Evolutionary conservation across 1,140 invertebrate species (phyloP), one percentile per base, ranked within the genome.

Genomic region (Palaemon carinicauda): DNA sequence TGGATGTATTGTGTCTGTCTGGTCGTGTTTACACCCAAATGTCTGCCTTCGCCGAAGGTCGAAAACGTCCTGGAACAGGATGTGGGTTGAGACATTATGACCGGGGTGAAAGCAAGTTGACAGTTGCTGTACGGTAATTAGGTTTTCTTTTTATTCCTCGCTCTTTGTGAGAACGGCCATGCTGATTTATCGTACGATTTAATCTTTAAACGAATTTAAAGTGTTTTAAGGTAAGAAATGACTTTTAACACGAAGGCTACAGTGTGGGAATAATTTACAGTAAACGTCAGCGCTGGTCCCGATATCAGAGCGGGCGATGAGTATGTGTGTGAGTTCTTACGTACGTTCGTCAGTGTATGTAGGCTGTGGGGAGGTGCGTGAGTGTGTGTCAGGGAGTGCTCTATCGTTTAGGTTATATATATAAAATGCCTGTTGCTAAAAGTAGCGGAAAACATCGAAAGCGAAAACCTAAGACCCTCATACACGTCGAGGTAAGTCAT

Each of bases 391-490:
- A 53, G 75, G 51, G 86, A 75, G 54, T n/a, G 80, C 41, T 74
- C 56, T 78, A 51, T 65, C 33, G 27, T 82, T 51, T 41, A 56
- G 53, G 74, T 41, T 41, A 41, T 41, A 41, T 41, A 82, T 82
- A 77, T 81, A 88, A 50, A 54, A 88, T 88, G 87, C 87, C 87
- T 74, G 75, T 82, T 79, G 87, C 60, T 31, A 82, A 82, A 73
- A 88, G 80, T 73, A 65, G 74, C 56, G 71, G 56, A 15, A 88
- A 80, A 71, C 74, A 82, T 33, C 80, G 87, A 19, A 88, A 88
- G 81, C 78, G 87, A 50, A 88, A 88, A 54, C 87, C 87, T 51
- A 88, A 88, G 81, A 88, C 87, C 29, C 33, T 88, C 51, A 88
- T 88, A 50, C 80, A 54, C 21, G 87, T 88, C n/a, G 87, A 88